Conservation (phyloP, 2,888 invertebrate genomes). For the Thereva nobilitata region DNA sequence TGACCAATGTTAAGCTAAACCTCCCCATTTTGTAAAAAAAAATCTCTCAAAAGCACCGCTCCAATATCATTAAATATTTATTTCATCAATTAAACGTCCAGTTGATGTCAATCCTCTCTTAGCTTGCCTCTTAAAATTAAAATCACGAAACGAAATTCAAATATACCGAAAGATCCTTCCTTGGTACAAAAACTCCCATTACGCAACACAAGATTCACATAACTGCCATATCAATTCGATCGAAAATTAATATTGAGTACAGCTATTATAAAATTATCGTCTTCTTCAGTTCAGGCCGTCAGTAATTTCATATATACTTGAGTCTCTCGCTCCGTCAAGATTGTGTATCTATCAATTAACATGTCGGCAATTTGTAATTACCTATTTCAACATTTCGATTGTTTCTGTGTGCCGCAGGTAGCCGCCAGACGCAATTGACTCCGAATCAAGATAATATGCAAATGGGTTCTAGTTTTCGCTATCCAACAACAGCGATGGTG, state of each 20-base stretch:
- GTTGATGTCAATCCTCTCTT: too few relatives aligned
- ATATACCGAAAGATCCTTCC: neutral
- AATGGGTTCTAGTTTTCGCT: slow-evolving; percentile 24
- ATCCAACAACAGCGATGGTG: neutral
- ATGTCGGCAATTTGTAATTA: slow-evolving; percentile 34
- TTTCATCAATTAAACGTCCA: too few relatives aligned
- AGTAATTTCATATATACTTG: neutral
- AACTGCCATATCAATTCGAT: slow-evolving; percentile 22
- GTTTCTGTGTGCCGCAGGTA: slow-evolving; percentile 10
- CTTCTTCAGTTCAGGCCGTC: neutral
- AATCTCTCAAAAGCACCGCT: too few relatives aligned
- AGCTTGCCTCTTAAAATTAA: too few relatives aligned
- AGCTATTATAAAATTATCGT: slow-evolving; percentile 4
- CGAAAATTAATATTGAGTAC: slow-evolving; percentile 16
- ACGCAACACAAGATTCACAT: neutral
- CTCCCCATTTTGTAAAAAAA: too few relatives aligned
- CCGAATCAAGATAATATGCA: slow-evolving; percentile 31
- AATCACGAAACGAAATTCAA: neutral
- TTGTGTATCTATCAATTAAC: slow-evolving; percentile 32
- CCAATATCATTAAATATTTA: too few relatives aligned
- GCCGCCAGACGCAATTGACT: slow-evolving; percentile 26
- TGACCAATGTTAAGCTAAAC: too few relatives aligned
- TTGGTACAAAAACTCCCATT: slow-evolving; percentile 7
- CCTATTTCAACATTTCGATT: slow-evolving; percentile 32
- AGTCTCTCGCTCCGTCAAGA: slow-evolving; percentile 4